Conservation (phyloP, 1,140 invertebrate species). For the Lucilia cuprina region DNA sequence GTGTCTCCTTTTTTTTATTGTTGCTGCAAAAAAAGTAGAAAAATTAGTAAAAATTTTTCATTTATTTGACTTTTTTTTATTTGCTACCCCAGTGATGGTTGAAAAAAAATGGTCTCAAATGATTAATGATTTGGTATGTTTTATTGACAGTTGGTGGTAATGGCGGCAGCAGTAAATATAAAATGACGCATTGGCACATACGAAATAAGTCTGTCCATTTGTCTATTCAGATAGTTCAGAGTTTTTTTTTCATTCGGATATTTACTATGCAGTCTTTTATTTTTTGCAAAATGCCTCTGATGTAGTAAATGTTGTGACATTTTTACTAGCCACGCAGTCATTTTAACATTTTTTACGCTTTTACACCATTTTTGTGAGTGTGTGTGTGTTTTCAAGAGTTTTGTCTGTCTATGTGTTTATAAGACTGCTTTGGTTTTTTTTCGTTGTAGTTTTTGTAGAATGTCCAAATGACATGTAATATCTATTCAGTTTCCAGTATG, state of each 20-base stretch:
- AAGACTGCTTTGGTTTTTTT: background rate
- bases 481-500: background rate
- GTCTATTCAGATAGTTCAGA: background rate
- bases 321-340: background rate
- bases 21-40: background rate
- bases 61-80: background rate
- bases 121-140: slow-evolving; percentile 9
- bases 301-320: background rate
- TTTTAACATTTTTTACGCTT: no score
- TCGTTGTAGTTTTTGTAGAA: background rate
- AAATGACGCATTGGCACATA: background rate
- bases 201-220: background rate
- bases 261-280: no score
- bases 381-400: background rate
- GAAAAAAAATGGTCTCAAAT: background rate
- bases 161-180: background rate
- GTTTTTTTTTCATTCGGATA: no score
- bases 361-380: background rate
- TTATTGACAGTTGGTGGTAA: slow-evolving; percentile 14
- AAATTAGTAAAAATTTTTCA: background rate
- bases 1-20: background rate
- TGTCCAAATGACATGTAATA: background rate
- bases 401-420: background rate
- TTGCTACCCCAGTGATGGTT: background rate
- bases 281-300: background rate